These are phyloP conservation scores for Synodontis membranacea DNA, from an alignment of 2,113 vertebrate species.

Conservation along the genomic window DNA sequence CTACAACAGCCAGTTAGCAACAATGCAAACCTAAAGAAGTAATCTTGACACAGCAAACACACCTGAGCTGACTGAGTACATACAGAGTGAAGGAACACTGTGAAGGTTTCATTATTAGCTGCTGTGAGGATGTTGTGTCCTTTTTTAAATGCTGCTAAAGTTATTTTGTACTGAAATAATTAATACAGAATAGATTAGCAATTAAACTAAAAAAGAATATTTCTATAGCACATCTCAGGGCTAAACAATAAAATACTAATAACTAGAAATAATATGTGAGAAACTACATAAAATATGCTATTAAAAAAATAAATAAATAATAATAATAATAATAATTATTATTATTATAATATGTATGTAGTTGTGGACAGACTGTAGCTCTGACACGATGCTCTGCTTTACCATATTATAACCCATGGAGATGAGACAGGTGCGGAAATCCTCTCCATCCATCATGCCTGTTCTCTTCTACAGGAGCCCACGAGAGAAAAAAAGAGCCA, in stretches of 20 bases:
- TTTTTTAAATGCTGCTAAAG: background rate
- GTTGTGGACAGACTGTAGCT: background rate
- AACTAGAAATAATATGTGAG: background rate
- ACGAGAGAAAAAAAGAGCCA: conserved; percentile 64
- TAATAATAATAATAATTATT: background rate
- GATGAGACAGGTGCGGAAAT: conserved; percentile 99
- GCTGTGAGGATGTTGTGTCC: background rate
- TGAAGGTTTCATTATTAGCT: background rate
- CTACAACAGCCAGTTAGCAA: background rate
- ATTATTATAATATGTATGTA: background rate
- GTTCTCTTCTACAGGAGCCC: conserved; percentile 93
- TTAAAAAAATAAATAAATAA: no score
- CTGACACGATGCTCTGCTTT: conserved; percentile 61
- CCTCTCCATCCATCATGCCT: conserved; percentile 98
- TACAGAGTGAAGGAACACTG: background rate
- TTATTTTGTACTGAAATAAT: background rate
- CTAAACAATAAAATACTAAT: background rate
- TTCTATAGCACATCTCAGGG: background rate
- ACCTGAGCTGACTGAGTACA: background rate
- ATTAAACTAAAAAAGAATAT: background rate
- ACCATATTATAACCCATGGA: conserved; percentile 96
- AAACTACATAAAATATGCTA: background rate
- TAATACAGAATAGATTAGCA: background rate
- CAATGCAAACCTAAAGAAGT: background rate
- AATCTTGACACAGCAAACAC: background rate